Percentiles rank a stretch among this genome's conserved stretches.
Evolutionary conservation across 2,888 invertebrate genomes (phyloP).

Genomic region (Microplitis deprimator): DNA sequence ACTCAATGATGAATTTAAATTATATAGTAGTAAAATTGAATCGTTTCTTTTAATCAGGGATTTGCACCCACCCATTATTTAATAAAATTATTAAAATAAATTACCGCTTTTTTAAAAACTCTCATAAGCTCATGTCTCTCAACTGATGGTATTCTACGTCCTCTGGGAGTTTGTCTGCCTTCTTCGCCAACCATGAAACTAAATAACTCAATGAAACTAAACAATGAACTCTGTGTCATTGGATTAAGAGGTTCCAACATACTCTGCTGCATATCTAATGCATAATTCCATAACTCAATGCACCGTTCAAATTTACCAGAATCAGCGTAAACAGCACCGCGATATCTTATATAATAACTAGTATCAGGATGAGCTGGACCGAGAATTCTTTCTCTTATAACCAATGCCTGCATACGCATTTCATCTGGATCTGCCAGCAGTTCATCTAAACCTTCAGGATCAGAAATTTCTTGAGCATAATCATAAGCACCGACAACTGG

Average conservation of each 20-base stretch:
- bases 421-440: conserved; percentile 94
- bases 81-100: conserved; percentile 71
- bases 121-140: conserved; percentile 86
- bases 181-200: conserved; percentile 94
- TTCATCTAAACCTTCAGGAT: conserved; percentile 85
- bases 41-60: too few relatives aligned
- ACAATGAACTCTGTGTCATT: conserved; percentile 94
- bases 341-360: conserved; percentile 94
- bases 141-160: conserved; percentile 84
- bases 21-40: too few relatives aligned
- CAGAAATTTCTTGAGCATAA: conserved; percentile 86
- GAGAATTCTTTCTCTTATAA: conserved; percentile 92
- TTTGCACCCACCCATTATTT: conserved; percentile 74
- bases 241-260: conserved; percentile 94
- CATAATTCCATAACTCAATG: conserved; percentile 96
- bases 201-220: conserved; percentile 95
- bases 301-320: conserved; percentile 93
- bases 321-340: conserved; percentile 95
- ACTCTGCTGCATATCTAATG: conserved; percentile 94
- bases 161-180: conserved; percentile 79
- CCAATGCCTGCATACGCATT: conserved; percentile 95
- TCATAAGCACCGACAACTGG: conserved; percentile 90
- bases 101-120: conserved; percentile 86
- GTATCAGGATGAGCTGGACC: conserved; percentile 96
- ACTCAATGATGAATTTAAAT: too few relatives aligned